phyloP scores from a whole-genome alignment of 2,888 invertebrate genomes.

The Scelioninae gen. 2 region DNA sequence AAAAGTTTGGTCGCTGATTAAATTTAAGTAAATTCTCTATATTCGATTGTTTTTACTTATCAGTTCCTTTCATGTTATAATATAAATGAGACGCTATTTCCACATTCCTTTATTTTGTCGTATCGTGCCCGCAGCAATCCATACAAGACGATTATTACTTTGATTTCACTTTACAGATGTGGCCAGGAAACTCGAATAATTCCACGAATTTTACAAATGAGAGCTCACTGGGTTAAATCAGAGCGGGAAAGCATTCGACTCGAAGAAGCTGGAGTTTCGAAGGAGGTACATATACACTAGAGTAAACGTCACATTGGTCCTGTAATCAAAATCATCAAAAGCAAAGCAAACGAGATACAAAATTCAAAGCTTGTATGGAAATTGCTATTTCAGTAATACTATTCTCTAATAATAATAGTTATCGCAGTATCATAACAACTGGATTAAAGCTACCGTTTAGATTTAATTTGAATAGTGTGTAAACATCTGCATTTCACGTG shows the following conservation, averaged over 20 bases:
- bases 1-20: too few species aligned
- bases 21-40: too few species aligned
- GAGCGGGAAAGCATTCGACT: slow-evolving; percentile 93
- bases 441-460: neutral
- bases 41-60: too few species aligned
- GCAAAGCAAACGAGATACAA: slow-evolving; percentile 35
- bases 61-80: too few species aligned
- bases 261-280: slow-evolving; percentile 95
- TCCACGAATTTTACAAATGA: slow-evolving; percentile 95
- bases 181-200: slow-evolving; percentile 98
- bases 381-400: slow-evolving; percentile 26
- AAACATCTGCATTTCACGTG: neutral
- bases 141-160: slow-evolving; percentile 38
- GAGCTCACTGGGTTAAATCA: slow-evolving; percentile 96
- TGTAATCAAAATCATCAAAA: slow-evolving; percentile 44
- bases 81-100: too few species aligned
- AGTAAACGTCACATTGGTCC: slow-evolving; percentile 49
- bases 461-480: slow-evolving; percentile 5
- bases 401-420: slow-evolving; percentile 33
- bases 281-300: slow-evolving; percentile 84
- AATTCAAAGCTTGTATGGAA: slow-evolving; percentile 37
- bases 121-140: too few species aligned
- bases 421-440: slow-evolving; percentile 14
- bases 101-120: too few species aligned
- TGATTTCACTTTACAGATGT: slow-evolving; percentile 79